These are phyloP conservation scores for Lysiphlebus fabarum DNA, from an alignment of 1,140 invertebrate genomes.

Conservation along the genomic window DNA sequence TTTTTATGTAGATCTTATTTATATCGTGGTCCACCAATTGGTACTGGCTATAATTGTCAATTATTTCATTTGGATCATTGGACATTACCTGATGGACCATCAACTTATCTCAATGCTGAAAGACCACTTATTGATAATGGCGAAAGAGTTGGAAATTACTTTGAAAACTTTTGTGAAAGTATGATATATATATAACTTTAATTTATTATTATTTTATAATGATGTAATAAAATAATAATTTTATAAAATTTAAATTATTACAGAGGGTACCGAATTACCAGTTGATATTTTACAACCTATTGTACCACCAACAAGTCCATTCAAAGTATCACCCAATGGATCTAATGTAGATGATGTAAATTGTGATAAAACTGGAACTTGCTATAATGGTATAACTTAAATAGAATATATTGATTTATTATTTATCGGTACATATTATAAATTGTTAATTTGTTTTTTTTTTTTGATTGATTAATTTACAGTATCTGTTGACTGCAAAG, in stretches of 20 bases:
- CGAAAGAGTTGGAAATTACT: conserved; percentile 82
- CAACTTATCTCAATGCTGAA: conserved; percentile 84
- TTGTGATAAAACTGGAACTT: conserved; percentile 91
- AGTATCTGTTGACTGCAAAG: conserved; percentile 93
- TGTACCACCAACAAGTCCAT: conserved; percentile 67
- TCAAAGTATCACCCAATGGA: conserved; percentile 67
- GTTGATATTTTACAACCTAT: too few species aligned
- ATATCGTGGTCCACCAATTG: conserved; percentile 73
- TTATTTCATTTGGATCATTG: conserved; percentile 90
- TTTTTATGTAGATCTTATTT: conserved; percentile 89
- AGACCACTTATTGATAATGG: conserved; percentile 87
- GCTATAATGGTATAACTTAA: conserved; percentile 95
- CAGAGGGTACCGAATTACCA: too few species aligned
- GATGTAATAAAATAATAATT: neutral
- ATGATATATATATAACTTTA: conserved; percentile 26
- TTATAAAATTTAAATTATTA: too few species aligned
- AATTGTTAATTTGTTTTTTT: too few species aligned
- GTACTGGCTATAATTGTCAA: conserved; percentile 81
- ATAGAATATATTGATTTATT: too few species aligned
- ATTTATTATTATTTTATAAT: neutral
- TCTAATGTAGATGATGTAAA: conserved; percentile 72
- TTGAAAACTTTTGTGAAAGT: conserved; percentile 86
- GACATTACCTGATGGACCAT: conserved; percentile 85
- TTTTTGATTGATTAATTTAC: too few species aligned
- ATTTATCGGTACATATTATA: too few species aligned